phyloP scores from a whole-genome alignment of 1,140 invertebrate genomes.

The Thereuonema tuberculata region DNA sequence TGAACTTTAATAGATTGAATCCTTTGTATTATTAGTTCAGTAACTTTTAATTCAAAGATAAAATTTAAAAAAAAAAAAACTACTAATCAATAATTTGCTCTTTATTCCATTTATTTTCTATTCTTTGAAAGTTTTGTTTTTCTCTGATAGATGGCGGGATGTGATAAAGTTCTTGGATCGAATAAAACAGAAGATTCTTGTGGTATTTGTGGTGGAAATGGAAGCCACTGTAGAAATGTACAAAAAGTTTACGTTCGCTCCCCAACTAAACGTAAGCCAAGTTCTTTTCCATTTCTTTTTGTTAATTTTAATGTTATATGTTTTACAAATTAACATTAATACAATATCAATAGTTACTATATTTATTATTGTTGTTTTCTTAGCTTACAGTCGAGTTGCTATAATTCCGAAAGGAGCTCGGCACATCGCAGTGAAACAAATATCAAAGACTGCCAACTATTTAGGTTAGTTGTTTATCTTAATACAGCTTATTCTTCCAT shows the following conservation, averaged over 20 bases:
- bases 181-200: constrained; percentile 43
- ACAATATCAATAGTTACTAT: no score
- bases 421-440: constrained; percentile 21
- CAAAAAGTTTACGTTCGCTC: constrained; percentile 34
- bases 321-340: no score
- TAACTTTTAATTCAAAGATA: no score
- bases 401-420: constrained; percentile 20
- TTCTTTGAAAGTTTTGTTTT: no score
- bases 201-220: constrained; percentile 52
- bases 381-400: constrained; percentile 27
- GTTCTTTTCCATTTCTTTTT: not conserved
- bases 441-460: constrained; percentile 26
- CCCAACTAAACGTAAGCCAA: constrained; percentile 36
- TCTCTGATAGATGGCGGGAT: constrained; percentile 43
- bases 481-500: not conserved
- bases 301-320: not conserved
- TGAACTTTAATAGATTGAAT: no score
- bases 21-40: no score
- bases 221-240: constrained; percentile 41
- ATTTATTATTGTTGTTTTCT: not conserved
- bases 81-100: no score
- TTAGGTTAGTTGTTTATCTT: constrained; percentile 22
- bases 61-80: no score
- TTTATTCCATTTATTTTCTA: no score
- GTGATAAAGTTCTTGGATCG: constrained; percentile 51